phyloP scores from a whole-genome alignment of 2,888 invertebrate species.

The Lissocephala sabroskyi region DNA sequence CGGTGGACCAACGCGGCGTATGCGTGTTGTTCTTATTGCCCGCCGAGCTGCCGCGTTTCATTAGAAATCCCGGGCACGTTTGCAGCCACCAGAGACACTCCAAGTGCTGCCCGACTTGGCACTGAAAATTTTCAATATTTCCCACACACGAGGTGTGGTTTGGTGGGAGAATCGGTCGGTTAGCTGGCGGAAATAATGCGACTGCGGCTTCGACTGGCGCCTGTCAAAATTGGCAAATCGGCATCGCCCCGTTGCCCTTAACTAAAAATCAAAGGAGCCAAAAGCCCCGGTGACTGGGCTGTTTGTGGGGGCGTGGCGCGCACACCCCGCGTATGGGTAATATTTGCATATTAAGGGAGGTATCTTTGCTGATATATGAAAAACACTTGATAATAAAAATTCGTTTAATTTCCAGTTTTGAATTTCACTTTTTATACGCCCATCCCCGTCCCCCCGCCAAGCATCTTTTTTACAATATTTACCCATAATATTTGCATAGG shows the following conservation, averaged over 20 bases:
- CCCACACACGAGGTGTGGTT: constrained; percentile 8
- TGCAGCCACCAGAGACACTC: constrained; percentile 15
- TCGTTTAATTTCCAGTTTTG: constrained; percentile 50
- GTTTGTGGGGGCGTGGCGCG: constrained; percentile 23
- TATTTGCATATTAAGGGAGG: constrained; percentile 30
- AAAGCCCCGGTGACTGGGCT: constrained; percentile 10
- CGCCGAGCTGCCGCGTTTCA: constrained; percentile 53
- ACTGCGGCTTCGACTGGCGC: constrained; percentile 1
- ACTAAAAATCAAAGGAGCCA: constrained; percentile 53
- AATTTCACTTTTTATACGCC: constrained; percentile 33
- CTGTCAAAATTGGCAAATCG: constrained; percentile 63
- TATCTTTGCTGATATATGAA: too few relatives aligned
- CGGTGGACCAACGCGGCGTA: constrained; percentile 4
- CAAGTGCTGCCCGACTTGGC: background rate
- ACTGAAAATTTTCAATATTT: constrained; percentile 50
- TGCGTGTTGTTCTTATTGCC: too few relatives aligned
- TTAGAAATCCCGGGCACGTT: constrained; percentile 59
- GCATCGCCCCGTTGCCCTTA: constrained; percentile 42
- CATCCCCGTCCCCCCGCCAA: too few relatives aligned
- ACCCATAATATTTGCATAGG: too few relatives aligned
- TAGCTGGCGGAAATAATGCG: constrained; percentile 56
- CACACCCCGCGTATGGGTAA: constrained; percentile 43
- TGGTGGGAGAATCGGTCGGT: background rate
- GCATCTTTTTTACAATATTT: background rate
- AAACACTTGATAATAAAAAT: constrained; percentile 46